Percentiles rank a stretch among this genome's conserved stretches.
These are phyloP conservation scores for Nomada ferruginata DNA, from an alignment of 2,888 invertebrate species.

Conservation along the genomic window DNA sequence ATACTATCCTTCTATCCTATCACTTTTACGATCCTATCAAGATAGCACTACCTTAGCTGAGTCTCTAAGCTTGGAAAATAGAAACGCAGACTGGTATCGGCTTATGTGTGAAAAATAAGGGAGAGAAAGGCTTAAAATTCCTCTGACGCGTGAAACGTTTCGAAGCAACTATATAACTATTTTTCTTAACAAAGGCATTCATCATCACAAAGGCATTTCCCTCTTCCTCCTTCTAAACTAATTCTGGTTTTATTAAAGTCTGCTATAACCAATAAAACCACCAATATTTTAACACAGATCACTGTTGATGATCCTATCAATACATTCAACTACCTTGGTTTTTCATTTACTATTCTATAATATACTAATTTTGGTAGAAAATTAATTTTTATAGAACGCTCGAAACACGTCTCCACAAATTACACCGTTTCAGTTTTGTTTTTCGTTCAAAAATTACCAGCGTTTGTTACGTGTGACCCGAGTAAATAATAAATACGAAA, in stretches of 20 bases:
- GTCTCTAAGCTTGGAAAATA: constrained; percentile 1
- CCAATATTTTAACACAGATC: neutral
- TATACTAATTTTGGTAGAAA: no score
- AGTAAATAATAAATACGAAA: constrained; percentile 27
- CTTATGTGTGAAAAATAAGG: neutral
- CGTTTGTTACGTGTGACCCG: constrained; percentile 8
- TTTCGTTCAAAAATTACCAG: constrained; percentile 9
- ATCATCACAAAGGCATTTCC: no score
- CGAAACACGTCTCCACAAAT: neutral
- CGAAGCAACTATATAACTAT: neutral
- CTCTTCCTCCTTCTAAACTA: neutral
- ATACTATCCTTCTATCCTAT: neutral
- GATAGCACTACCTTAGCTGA: neutral
- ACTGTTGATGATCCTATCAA: neutral
- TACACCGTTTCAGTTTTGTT: neutral
- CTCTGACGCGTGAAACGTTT: neutral
- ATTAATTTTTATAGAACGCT: neutral
- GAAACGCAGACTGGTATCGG: neutral
- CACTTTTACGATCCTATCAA: neutral
- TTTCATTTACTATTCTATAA: no score
- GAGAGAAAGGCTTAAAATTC: neutral
- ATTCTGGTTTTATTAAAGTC: neutral
- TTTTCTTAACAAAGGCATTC: neutral
- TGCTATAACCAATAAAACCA: neutral
- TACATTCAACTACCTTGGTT: neutral